Evolutionary conservation across 2,888 invertebrate genomes (phyloP), one percentile per base, ranked within the genome.

Genomic region (Sylvicola cinctus): DNA sequence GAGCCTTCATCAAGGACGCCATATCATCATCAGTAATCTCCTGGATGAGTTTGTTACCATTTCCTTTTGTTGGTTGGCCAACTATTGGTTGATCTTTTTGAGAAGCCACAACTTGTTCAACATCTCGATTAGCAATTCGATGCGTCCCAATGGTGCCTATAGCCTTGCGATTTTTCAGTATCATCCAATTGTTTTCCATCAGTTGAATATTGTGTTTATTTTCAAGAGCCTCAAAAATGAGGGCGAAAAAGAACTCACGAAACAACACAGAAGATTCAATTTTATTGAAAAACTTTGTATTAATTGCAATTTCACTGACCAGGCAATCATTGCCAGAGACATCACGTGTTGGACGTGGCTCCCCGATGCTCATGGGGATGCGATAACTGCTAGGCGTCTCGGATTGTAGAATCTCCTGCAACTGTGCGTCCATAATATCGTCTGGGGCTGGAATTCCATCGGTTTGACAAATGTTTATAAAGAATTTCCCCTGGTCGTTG

Each of bases 331-430:
- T 61, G 20, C 80, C 79, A 34, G 70, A 65, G 52, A 83, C 87
- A 51, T 88, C 88, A 15, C 61, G 56, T 47, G 84, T 85, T 5
- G 66, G 65, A 43, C 77, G 73, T 4, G 79, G 70, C 48, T 78
- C 77, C 0, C 87, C 87, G 41, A 91, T 76, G 51, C 88, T 88
- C 81, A 91, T 81, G 0, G 90, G 90, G 30, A 91, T 73, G 40
- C 77, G 63, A 54, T 72, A 90, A 31, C 68, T 68, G 3, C 72
- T 66, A 0, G 76, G 70, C 33, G 76, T 74, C 36, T 70, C 67
- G 0, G 76, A 74, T 39, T 66, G 65, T 16, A 84, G 54, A 35
- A 83, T 68, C 37, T 66, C 63, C 42, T 70, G 60, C 2, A 85
- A 61, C 45, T 81, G 76, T 35, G 70, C 70, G 49, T 74, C 70